A percentile compares a stretch with the other conserved stretches of the same genome.
Conservation (phyloP, 2,113 vertebrate genomes). For the Chelonoidis abingdonii region DNA sequence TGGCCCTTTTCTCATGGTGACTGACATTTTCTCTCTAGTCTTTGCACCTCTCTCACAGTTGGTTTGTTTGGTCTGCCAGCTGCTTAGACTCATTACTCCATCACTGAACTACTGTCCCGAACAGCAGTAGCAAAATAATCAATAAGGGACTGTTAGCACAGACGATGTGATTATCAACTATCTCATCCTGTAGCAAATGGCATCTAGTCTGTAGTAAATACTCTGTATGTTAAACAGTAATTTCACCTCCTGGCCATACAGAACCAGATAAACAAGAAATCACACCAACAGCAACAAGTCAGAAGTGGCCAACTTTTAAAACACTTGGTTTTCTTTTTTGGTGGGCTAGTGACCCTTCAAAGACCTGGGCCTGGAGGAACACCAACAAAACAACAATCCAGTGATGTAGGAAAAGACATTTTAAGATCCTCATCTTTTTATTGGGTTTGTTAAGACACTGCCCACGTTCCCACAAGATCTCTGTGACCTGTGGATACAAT, state of each 20-base stretch:
- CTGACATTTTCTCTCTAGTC: neutral
- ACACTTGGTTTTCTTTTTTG: constrained; percentile 2
- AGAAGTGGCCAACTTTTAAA: neutral
- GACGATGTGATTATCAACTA: neutral
- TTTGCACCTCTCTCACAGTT: neutral
- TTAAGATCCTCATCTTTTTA: neutral
- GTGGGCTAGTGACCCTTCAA: neutral
- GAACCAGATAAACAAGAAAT: neutral
- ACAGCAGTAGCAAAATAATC: neutral
- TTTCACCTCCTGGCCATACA: neutral
- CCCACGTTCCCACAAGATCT: constrained; percentile 34
- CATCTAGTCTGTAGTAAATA: neutral
- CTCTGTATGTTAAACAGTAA: neutral
- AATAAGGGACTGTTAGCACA: accelerated
- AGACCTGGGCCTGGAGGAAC: neutral
- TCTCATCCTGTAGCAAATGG: neutral
- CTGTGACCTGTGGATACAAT: constrained; percentile 52
- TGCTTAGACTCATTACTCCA: neutral
- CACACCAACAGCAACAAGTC: neutral
- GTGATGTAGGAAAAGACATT: neutral
- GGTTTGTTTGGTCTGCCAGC: neutral
- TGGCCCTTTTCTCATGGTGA: neutral
- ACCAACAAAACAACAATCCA: neutral
- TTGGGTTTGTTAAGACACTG: constrained; percentile 28
- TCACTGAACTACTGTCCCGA: neutral